These are phyloP conservation scores for Rosalia funebris DNA, from an alignment of 2,888 invertebrate genomes.

Conservation along the genomic window DNA sequence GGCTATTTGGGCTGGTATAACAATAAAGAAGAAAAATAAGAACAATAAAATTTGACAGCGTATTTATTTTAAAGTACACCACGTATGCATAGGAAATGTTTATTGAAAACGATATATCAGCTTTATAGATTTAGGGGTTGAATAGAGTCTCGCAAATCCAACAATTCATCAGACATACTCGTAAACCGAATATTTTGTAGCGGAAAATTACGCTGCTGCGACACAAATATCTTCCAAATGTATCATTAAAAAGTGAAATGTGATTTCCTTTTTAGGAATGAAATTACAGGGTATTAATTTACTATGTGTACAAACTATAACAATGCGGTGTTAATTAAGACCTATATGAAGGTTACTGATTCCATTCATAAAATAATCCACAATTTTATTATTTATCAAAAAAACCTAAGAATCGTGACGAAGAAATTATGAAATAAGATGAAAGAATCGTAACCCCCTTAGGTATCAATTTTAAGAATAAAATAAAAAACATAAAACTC, in stretches of 20 bases:
- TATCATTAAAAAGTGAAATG: neutral
- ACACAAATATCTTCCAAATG: neutral
- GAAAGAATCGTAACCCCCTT: no score
- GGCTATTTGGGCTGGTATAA: slow-evolving; percentile 46
- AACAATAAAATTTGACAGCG: slow-evolving; percentile 58
- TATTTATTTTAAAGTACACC: slow-evolving; percentile 54
- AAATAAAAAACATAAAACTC: no score
- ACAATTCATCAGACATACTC: slow-evolving; percentile 36
- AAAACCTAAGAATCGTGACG: no score
- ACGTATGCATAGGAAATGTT: slow-evolving; percentile 54
- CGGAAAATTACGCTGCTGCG: neutral
- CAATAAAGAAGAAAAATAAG: slow-evolving; percentile 58
- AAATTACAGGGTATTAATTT: no score
- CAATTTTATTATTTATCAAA: no score
- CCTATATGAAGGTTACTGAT: no score
- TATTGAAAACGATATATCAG: slow-evolving; percentile 57
- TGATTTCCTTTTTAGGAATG: no score
- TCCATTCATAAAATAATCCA: no score
- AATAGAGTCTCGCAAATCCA: slow-evolving; percentile 33
- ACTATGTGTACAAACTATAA: no score
- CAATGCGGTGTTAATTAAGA: no score
- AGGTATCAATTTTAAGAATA: no score
- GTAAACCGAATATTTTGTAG: slow-evolving; percentile 7
- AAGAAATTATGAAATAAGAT: no score
- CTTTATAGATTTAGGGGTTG: slow-evolving; percentile 47